Base-by-base conservation (phyloP, 1,140 invertebrate species). In the Maconellicoccus hirsutus region DNA sequence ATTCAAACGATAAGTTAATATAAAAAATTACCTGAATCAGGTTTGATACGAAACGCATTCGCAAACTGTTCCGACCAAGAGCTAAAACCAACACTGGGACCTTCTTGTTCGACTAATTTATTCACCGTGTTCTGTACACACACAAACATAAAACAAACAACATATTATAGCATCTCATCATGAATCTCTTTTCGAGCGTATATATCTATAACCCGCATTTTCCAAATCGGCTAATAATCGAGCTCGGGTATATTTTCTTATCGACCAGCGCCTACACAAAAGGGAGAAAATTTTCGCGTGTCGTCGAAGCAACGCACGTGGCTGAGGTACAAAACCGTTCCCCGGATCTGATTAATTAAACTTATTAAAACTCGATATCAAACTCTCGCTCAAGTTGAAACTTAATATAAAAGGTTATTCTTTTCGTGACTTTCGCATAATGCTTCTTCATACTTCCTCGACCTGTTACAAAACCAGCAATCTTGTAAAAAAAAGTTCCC, bases 31-130 rank as follows among this genome's bases (percentile, higher is more conserved):
- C n/a, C 21, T 59, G 21, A 42, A 71, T 71, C 95, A 78, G 93
- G 86, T 76, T 88, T 94, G 22, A 98, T 94, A 2, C 93, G 96
- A 71, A 98, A 81, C 10, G 96, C 97, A 80, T 98, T 96, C 75
- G 92, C 84, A 79, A 99, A 98, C 81, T 99, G 96, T 79, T 99
- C 96, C 80, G 91, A 94, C 97, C 97, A 99, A 0, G 94, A 96
- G 29, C 73, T 73, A 10, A 76, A 71, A 16, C 74, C 72, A 14
- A 75, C 29, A 12, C 73, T 71, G 6, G 75, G 72, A 33, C 72
- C 66, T 26, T 73, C 73, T 21, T 74, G 74, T 66, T 76, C 74
- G 72, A 98, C 89, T 77, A 99, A 85, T 81, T 97, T 97, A 81
- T 99, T 96, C 63, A 98, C 95, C 63, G 95, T 96, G 79, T 92